phyloP scores from a whole-genome alignment of 2,113 vertebrate genomes.

The Lipophrys pholis region DNA sequence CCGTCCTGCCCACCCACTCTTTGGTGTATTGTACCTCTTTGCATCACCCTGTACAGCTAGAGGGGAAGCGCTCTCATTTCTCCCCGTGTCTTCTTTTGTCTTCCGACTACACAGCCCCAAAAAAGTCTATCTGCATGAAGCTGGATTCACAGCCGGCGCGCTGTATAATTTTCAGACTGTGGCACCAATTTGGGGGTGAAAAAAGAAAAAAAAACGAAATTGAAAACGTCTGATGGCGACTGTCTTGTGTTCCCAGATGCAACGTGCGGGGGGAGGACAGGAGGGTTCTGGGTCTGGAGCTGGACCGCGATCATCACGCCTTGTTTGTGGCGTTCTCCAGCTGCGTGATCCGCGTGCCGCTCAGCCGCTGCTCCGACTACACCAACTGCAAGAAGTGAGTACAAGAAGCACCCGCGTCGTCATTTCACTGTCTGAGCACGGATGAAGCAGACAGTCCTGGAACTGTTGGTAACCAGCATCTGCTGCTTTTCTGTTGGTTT shows the following conservation, averaged over 20 bases:
- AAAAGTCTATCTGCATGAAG: conserved; percentile 40
- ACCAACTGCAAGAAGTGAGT: conserved; percentile 88
- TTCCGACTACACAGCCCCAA: conserved; percentile 28
- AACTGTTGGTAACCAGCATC: too few species aligned
- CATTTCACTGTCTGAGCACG: not conserved
- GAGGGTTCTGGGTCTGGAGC: conserved; percentile 86
- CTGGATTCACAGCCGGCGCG: conserved; percentile 17
- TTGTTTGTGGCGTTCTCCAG: conserved; percentile 91
- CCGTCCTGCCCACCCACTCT: conserved; percentile 51
- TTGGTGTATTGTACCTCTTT: conserved; percentile 62
- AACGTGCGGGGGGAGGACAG: conserved; percentile 83
- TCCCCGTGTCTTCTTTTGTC: conserved; percentile 41
- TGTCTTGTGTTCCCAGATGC: conserved; percentile 80
- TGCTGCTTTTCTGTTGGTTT: too few species aligned
- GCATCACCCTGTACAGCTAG: conserved; percentile 60
- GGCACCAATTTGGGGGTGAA: not conserved
- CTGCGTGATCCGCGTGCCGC: conserved; percentile 87
- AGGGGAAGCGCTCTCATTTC: conserved; percentile 21
- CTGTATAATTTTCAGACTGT: conserved; percentile 34
- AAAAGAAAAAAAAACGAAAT: conserved; percentile 7
- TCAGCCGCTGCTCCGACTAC: conserved; percentile 87
- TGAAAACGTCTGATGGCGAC: not conserved
- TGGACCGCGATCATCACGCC: conserved; percentile 88
- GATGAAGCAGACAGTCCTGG: too few species aligned
- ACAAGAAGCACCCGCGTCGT: not conserved